phyloP scores from a whole-genome alignment of 2,113 vertebrate species.

The Mustela nigripes region DNA sequence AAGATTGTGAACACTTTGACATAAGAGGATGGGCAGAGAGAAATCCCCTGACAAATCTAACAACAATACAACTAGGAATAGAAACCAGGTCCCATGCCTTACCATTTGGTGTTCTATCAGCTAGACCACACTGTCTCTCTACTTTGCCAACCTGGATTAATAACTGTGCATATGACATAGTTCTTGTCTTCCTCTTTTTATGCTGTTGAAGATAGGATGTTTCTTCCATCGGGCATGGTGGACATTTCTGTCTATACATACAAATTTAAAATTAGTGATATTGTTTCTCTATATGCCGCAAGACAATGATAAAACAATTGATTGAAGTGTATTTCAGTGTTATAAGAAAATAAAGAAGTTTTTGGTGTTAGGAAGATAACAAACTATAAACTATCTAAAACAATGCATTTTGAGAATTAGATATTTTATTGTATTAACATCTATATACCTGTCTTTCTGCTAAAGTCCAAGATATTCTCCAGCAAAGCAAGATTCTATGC shows the following conservation, averaged over 20 bases:
- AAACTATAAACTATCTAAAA: constrained; percentile 3
- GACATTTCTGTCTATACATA: not conserved
- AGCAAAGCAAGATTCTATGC: not conserved
- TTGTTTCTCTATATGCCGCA: not conserved
- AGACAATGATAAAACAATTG: not conserved
- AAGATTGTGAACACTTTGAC: not conserved
- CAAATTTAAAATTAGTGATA: not conserved
- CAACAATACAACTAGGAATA: constrained; percentile 60
- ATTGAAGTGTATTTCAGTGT: not conserved
- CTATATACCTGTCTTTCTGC: not conserved
- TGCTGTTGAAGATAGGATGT: constrained; percentile 25
- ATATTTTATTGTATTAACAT: not conserved
- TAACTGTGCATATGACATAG: constrained; percentile 11
- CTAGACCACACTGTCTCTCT: constrained; percentile 82
- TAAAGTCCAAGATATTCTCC: not conserved
- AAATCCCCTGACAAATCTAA: constrained; percentile 62
- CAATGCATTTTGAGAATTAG: not conserved
- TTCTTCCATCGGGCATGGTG: not conserved
- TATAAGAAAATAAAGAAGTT: constrained; percentile 40
- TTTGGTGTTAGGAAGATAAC: not conserved
- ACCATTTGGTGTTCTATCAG: constrained; percentile 77
- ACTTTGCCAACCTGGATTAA: constrained; percentile 75
- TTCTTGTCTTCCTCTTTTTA: constrained; percentile 31
- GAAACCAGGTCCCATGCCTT: constrained; percentile 75
- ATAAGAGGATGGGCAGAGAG: constrained; percentile 42